Evolutionary conservation across 2,888 invertebrate species (phyloP).

Genomic region (Philhelius pedissequus): DNA sequence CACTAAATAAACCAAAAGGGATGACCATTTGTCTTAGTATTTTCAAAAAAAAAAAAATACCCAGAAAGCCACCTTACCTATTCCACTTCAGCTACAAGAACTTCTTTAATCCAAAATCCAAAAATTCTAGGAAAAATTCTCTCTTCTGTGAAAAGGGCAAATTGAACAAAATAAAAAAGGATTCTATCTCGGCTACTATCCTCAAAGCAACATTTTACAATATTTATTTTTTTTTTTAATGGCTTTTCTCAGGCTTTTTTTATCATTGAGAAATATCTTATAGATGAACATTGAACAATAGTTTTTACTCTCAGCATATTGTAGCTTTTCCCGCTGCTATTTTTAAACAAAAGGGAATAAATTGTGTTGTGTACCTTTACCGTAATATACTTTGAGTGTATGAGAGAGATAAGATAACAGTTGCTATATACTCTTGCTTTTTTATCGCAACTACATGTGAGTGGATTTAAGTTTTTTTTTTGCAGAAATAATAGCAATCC

Average conservation of each 20-base stretch:
- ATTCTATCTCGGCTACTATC: slow-evolving; percentile 6
- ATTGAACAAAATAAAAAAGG: slow-evolving; percentile 28
- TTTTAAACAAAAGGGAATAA: no score
- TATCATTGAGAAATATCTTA: slow-evolving; percentile 64
- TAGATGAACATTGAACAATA: slow-evolving; percentile 66
- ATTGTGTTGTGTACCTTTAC: no score
- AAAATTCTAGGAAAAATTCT: slow-evolving; percentile 31
- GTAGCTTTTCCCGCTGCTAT: not conserved
- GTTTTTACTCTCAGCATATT: slow-evolving; percentile 11
- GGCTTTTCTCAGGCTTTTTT: slow-evolving; percentile 42
- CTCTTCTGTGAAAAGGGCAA: slow-evolving; percentile 8
- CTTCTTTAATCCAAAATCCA: slow-evolving; percentile 43
- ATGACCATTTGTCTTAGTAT: slow-evolving; percentile 54
- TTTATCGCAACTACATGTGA: slow-evolving; percentile 22
- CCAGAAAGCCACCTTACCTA: not conserved
- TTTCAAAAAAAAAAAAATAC: not conserved
- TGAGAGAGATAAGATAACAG: slow-evolving; percentile 43
- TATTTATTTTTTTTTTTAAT: slow-evolving; percentile 24
- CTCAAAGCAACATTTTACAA: slow-evolving; percentile 48
- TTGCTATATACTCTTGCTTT: not conserved
- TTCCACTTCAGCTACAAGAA: slow-evolving; percentile 12
- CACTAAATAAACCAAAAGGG: slow-evolving; percentile 59
- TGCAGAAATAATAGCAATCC: slow-evolving; percentile 47
- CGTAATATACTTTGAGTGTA: slow-evolving; percentile 1
- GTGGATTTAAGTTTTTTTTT: slow-evolving; percentile 3